These are phyloP conservation scores for Tiaroga cobitis DNA, from an alignment of 2,797 vertebrate genomes.

Conservation along the genomic window DNA sequence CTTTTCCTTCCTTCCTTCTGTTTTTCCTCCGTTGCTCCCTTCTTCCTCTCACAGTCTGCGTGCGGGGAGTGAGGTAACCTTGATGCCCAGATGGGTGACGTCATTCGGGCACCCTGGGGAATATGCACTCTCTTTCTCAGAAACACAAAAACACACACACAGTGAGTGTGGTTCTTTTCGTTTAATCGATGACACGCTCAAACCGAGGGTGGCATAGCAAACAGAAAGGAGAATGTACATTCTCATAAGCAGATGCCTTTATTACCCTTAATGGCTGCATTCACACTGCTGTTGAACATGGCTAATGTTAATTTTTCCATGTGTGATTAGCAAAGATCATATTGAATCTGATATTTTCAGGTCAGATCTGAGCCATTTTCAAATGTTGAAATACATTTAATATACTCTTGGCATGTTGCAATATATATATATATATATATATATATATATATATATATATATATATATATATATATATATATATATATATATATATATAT, in stretches of 20 bases:
- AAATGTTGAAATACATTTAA: background rate
- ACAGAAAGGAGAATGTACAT: constrained; percentile 20
- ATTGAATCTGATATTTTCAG: background rate
- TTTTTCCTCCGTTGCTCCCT: constrained; percentile 49
- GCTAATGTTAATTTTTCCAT: background rate
- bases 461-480: no score
- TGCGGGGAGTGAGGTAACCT: constrained; percentile 59
- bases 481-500: no score
- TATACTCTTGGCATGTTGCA: background rate
- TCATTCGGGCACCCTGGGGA: constrained; percentile 58
- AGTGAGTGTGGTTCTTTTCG: background rate
- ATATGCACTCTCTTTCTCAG: constrained; percentile 31
- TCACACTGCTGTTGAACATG: background rate
- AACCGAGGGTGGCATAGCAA: constrained; percentile 12
- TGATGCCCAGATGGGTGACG: constrained; percentile 61
- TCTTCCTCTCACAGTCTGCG: constrained; percentile 51
- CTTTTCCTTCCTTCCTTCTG: constrained; percentile 55
- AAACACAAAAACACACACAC: background rate
- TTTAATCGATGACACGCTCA: constrained; percentile 56
- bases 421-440: no score
- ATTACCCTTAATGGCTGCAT: constrained; percentile 1
- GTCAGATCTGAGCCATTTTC: background rate
- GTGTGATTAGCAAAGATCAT: background rate
- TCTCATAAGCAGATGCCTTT: constrained; percentile 29
- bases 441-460: no score